Percentiles rank a stretch among this genome's conserved stretches.
phyloP scores from a whole-genome alignment of 2,797 vertebrate species.

The Myripristis jacobus region DNA sequence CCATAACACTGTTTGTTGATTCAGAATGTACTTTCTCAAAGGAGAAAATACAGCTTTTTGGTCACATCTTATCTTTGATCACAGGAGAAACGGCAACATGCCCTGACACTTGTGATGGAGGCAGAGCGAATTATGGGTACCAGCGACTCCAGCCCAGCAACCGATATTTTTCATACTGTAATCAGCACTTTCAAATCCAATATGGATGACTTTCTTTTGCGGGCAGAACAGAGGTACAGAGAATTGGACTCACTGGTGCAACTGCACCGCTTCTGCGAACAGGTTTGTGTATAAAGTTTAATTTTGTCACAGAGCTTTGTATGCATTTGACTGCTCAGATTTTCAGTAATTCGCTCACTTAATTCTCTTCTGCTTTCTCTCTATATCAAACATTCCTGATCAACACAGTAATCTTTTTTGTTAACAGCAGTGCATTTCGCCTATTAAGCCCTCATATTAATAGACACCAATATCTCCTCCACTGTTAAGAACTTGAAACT shows the following conservation, averaged over 20 bases:
- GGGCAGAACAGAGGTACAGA: conserved; percentile 81
- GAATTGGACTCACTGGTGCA: conserved; percentile 83
- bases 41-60: conserved; percentile 1
- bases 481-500: not conserved
- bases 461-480: not conserved
- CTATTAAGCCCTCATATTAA: not conserved
- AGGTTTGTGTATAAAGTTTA: conserved; percentile 80
- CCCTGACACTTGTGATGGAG: conserved; percentile 83
- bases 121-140: conserved; percentile 77
- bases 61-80: conserved; percentile 35
- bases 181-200: conserved; percentile 85
- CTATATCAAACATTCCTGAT: no score
- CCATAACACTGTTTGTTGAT: not conserved
- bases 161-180: conserved; percentile 79
- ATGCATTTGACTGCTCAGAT: not conserved
- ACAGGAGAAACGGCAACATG: conserved; percentile 86
- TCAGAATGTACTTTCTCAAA: not conserved
- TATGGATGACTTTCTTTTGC: conserved; percentile 86
- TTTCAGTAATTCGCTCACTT: not conserved
- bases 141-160: conserved; percentile 72
- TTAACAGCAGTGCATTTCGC: not conserved
- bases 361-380: not conserved
- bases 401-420: not conserved
- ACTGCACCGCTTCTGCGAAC: conserved; percentile 85
- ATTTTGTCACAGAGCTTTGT: not conserved